Conservation (phyloP, 1,140 invertebrate genomes). For the Phymorhynchus buccinoides region DNA sequence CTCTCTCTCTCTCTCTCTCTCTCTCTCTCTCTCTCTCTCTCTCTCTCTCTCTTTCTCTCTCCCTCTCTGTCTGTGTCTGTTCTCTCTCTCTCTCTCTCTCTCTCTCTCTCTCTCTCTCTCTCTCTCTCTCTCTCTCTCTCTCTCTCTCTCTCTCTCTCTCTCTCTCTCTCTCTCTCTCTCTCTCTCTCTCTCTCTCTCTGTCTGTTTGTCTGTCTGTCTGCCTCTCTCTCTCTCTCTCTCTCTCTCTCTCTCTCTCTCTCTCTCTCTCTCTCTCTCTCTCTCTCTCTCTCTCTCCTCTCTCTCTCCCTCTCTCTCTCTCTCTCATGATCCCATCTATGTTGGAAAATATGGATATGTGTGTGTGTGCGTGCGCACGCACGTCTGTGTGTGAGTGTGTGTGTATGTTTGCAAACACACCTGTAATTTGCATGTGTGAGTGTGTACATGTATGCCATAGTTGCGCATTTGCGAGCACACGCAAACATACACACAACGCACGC, state of each 20-base stretch:
- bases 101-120: slow-evolving; percentile 11
- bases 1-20: slow-evolving; percentile 10
- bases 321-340: neutral
- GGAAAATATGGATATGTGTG: no score
- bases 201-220: neutral
- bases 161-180: slow-evolving; percentile 27
- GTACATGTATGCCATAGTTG: neutral
- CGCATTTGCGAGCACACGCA: no score
- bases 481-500: no score
- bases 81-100: no score
- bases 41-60: slow-evolving; percentile 27
- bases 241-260: slow-evolving; percentile 16
- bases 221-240: neutral
- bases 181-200: slow-evolving; percentile 11
- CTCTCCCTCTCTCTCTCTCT: slow-evolving; percentile 3
- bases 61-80: slow-evolving; percentile 5
- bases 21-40: slow-evolving; percentile 33
- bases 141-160: no score
- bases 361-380: no score
- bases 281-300: slow-evolving; percentile 14
- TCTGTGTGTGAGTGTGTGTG: neutral
- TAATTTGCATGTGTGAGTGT: neutral
- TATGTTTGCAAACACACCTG: neutral
- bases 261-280: slow-evolving; percentile 5
- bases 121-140: neutral